These are phyloP conservation scores for Oligia fasciuncula DNA, from an alignment of 2,888 invertebrate species.

Conservation along the genomic window DNA sequence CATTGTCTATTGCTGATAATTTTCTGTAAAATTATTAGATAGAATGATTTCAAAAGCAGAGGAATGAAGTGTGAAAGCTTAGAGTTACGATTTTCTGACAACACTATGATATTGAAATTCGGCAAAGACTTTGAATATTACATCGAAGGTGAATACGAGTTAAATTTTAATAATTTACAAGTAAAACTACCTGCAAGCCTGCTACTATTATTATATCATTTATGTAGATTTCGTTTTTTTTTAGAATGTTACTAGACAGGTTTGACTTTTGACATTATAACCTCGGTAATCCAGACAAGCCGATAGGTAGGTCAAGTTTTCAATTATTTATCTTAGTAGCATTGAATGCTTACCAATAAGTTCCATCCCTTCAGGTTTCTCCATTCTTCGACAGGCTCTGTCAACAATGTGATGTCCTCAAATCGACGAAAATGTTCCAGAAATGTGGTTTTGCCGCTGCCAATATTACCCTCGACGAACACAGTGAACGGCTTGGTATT, in stretches of 20 bases:
- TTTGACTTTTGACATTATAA: neutral
- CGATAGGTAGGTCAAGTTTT: neutral
- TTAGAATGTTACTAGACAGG: neutral
- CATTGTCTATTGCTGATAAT: neutral
- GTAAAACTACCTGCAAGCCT: neutral
- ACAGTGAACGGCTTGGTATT: slow-evolving; percentile 93
- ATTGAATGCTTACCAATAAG: slow-evolving; percentile 89
- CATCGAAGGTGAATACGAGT: neutral
- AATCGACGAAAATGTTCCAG: slow-evolving; percentile 94
- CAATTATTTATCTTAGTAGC: neutral
- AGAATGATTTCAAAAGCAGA: neutral
- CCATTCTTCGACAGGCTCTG: slow-evolving; percentile 96
- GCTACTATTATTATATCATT: too few species aligned
- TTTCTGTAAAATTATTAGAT: neutral
- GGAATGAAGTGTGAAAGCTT: neutral
- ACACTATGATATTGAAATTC: neutral
- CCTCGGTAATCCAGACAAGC: neutral
- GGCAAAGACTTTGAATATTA: neutral
- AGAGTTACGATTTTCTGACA: neutral
- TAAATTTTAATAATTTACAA: neutral
- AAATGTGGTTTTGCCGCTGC: slow-evolving; percentile 97
- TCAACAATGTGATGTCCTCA: slow-evolving; percentile 91
- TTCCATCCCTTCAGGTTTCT: slow-evolving; percentile 94
- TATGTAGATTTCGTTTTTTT: neutral
- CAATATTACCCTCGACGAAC: slow-evolving; percentile 97